Evolutionary conservation across 2,888 invertebrate species (phyloP).

Genomic region (Ophion ellenae): DNA sequence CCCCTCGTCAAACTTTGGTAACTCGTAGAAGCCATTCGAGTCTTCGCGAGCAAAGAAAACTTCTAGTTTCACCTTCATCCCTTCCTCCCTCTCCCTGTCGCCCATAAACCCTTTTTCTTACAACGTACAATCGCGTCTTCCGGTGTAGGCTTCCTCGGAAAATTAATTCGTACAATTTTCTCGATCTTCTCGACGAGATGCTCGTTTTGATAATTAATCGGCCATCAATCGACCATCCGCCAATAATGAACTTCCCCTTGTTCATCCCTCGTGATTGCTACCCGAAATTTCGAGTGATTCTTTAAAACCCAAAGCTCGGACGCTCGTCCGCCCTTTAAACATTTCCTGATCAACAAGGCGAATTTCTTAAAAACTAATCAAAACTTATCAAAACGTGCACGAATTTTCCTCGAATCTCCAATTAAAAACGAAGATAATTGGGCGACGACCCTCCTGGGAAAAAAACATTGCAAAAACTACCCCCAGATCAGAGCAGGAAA

Average conservation of each 20-base stretch:
- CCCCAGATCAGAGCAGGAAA: too few relatives aligned
- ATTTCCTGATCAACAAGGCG: too few relatives aligned
- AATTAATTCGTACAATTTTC: background rate
- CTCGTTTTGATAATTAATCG: slow-evolving; percentile 12
- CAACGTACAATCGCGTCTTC: background rate
- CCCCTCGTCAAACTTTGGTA: slow-evolving; percentile 41
- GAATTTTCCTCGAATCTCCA: too few relatives aligned
- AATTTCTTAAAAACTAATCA: too few relatives aligned
- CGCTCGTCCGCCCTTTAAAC: background rate
- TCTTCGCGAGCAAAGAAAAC: slow-evolving; percentile 7
- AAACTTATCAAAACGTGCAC: too few relatives aligned
- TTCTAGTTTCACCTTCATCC: background rate
- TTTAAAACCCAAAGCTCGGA: background rate
- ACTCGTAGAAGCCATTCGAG: background rate
- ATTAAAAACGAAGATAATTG: too few relatives aligned
- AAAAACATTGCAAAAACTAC: too few relatives aligned
- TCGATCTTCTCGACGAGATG: background rate
- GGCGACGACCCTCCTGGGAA: too few relatives aligned
- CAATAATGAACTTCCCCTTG: background rate
- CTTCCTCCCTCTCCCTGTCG: background rate
- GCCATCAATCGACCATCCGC: background rate
- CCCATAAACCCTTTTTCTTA: background rate
- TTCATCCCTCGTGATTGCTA: background rate
- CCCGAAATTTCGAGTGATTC: background rate
- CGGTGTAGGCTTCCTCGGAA: background rate